Conservation (phyloP, 2,888 invertebrate species). For the Dysmachus trigonus region DNA sequence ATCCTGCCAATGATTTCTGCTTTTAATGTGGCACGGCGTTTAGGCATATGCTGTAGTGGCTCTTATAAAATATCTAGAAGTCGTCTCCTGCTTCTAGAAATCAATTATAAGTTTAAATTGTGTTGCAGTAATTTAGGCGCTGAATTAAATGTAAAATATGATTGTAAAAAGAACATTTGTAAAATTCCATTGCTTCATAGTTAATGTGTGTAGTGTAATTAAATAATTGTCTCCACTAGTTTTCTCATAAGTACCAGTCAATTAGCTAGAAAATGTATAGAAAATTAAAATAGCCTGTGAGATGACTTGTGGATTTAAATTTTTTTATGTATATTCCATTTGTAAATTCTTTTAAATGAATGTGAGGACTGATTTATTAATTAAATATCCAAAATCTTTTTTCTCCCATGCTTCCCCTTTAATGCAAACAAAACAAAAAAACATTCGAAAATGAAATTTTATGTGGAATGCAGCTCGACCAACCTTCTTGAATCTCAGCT, state of each 20-base stretch:
- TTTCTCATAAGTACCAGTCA: not conserved
- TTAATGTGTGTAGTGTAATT: not conserved
- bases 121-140: not conserved
- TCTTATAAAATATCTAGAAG: no score
- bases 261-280: not conserved
- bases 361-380: conserved; percentile 23
- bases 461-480: conserved; percentile 88
- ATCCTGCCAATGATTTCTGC: no score
- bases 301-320: not conserved
- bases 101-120: not conserved
- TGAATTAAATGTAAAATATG: not conserved
- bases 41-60: not conserved
- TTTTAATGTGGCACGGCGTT: not conserved
- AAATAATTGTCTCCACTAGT: not conserved
- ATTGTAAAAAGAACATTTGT: conserved; percentile 2
- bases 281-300: not conserved
- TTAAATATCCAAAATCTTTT: conserved; percentile 35
- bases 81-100: not conserved
- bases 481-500: conserved; percentile 96
- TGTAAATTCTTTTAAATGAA: not conserved
- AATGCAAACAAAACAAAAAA: conserved; percentile 25
- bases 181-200: not conserved
- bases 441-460: conserved; percentile 12
- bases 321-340: not conserved
- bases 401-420: conserved; percentile 43